Conservation (phyloP, 2,797 vertebrate genomes). For the Micrastur ruficollis region DNA sequence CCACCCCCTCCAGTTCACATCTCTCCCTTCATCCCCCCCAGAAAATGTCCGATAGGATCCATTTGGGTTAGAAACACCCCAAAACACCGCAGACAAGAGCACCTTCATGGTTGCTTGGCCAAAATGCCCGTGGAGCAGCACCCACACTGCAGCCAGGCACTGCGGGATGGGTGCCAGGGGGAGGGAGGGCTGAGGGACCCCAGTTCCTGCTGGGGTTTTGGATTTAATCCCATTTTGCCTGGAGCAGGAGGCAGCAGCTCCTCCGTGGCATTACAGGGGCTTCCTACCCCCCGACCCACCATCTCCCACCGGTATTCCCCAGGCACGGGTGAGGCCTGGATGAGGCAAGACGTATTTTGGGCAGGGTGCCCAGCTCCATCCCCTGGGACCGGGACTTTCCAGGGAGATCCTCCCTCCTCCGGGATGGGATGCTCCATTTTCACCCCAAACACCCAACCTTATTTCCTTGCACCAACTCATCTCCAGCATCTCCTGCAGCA, state of each 20-base stretch:
- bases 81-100: background rate
- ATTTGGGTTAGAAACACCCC: background rate
- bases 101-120: background rate
- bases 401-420: background rate
- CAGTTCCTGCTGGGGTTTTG: accelerated
- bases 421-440: accelerated
- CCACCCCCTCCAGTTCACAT: background rate
- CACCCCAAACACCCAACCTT: background rate
- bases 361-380: background rate
- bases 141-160: accelerated
- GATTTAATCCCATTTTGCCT: background rate
- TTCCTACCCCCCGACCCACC: background rate
- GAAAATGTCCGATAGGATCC: accelerated
- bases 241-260: background rate
- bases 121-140: accelerated
- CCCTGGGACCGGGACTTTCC: accelerated
- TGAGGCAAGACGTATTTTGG: background rate
- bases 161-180: accelerated
- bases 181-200: accelerated
- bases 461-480: background rate
- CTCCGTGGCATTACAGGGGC: background rate
- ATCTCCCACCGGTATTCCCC: background rate
- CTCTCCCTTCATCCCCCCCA: background rate
- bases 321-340: accelerated
- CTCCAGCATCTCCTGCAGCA: background rate